phyloP scores from a whole-genome alignment of 1,140 invertebrate genomes.

The Drosophila neocordata region DNA sequence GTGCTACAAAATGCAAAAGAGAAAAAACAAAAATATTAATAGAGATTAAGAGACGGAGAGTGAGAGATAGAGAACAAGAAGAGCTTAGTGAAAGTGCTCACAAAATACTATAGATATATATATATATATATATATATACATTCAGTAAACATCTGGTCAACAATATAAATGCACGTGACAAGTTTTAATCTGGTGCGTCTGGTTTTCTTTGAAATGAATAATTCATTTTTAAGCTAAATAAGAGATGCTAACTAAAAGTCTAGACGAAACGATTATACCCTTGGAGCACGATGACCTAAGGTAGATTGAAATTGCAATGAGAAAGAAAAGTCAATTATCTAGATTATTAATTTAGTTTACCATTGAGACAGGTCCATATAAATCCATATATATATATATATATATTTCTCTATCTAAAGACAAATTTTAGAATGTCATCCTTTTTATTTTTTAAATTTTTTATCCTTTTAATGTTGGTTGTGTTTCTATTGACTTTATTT shows the following conservation, averaged over 20 bases:
- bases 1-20: background rate
- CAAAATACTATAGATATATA: background rate
- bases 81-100: slow-evolving; percentile 42
- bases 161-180: slow-evolving; percentile 4
- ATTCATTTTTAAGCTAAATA: slow-evolving; percentile 1
- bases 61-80: background rate
- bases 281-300: slow-evolving; percentile 17
- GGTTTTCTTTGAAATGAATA: slow-evolving; percentile 12
- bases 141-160: slow-evolving; percentile 4
- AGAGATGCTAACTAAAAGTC: slow-evolving; percentile 46
- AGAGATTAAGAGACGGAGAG: background rate
- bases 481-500: background rate
- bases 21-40: background rate
- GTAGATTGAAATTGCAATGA: background rate
- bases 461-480: background rate
- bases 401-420: too few relatives aligned
- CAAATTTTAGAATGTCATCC: background rate
- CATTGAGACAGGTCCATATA: too few relatives aligned
- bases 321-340: too few relatives aligned
- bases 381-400: too few relatives aligned
- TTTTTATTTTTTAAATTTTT: background rate
- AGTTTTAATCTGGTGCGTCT: slow-evolving; percentile 7
- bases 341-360: too few relatives aligned
- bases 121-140: background rate
- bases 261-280: slow-evolving; percentile 38